A percentile compares a stretch with the other conserved stretches of the same genome.
These are phyloP conservation scores for Pasiphila rectangulata DNA, from an alignment of 2,888 invertebrate genomes.

Conservation along the genomic window DNA sequence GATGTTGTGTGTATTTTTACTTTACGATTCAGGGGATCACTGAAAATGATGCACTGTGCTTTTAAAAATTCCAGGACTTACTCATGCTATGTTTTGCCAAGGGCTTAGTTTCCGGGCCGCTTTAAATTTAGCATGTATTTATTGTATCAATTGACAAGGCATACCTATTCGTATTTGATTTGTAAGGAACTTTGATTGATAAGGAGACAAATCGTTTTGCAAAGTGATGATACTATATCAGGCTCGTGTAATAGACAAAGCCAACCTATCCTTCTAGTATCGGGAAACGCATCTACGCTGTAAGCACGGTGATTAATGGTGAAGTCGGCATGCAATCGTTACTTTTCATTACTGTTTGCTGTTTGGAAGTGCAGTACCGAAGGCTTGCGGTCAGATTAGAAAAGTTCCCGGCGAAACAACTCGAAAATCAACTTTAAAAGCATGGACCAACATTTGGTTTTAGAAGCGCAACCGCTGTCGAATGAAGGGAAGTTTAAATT, in stretches of 20 bases:
- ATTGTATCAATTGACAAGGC: too few relatives aligned
- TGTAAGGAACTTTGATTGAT: slow-evolving; percentile 5
- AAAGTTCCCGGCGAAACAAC: slow-evolving; percentile 72
- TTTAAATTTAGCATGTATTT: too few relatives aligned
- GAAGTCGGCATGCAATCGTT: slow-evolving; percentile 77
- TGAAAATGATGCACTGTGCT: too few relatives aligned
- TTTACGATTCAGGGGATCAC: too few relatives aligned
- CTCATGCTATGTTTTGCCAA: too few relatives aligned
- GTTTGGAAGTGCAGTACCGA: slow-evolving; percentile 74
- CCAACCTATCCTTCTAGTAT: slow-evolving; percentile 17
- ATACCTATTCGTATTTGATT: too few relatives aligned
- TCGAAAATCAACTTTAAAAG: slow-evolving; percentile 79
- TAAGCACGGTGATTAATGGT: slow-evolving; percentile 71
- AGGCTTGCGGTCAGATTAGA: slow-evolving; percentile 77
- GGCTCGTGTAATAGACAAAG: slow-evolving; percentile 6
- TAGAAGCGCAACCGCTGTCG: slow-evolving; percentile 63
- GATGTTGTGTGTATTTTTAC: too few relatives aligned
- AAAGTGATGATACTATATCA: not conserved
- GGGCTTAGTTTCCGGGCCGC: too few relatives aligned
- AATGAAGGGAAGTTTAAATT: slow-evolving; percentile 79
- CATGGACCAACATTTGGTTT: slow-evolving; percentile 76
- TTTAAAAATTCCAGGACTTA: too few relatives aligned
- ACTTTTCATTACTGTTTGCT: slow-evolving; percentile 79
- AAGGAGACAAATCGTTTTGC: not conserved
- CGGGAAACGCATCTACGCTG: slow-evolving; percentile 28